Conservation (phyloP, 2,888 invertebrate genomes). For the Coelopa pilipes region DNA sequence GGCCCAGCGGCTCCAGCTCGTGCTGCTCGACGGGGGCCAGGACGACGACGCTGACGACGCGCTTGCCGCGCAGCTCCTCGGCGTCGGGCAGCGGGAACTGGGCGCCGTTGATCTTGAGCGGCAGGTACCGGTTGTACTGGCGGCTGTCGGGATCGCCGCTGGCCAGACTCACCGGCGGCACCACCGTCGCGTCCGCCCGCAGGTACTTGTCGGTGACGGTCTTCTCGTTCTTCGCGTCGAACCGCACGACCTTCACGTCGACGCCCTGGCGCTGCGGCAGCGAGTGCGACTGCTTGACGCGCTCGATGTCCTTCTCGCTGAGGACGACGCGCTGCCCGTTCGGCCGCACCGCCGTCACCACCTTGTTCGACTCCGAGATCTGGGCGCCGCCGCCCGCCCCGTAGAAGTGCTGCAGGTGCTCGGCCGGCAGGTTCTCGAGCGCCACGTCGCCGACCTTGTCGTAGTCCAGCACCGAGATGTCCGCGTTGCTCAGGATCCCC, state of each 20-base stretch:
- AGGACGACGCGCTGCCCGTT: conserved; percentile 71
- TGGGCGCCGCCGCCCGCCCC: conserved; percentile 84
- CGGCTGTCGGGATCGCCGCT: conserved; percentile 75
- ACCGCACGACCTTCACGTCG: conserved; percentile 87
- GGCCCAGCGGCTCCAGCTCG: conserved; percentile 42
- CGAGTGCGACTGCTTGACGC: conserved; percentile 59
- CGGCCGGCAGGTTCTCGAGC: conserved; percentile 83
- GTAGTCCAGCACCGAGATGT: conserved; percentile 87
- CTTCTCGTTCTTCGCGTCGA: conserved; percentile 79
- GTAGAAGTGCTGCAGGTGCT: conserved; percentile 87
- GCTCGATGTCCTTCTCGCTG: conserved; percentile 70
- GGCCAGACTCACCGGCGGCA: conserved; percentile 80
- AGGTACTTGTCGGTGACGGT: conserved; percentile 80
- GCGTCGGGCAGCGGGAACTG: conserved; percentile 86
- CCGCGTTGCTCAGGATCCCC: conserved; percentile 87
- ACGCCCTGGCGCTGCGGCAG: conserved; percentile 71
- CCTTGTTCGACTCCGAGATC: conserved; percentile 76
- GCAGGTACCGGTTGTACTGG: conserved; percentile 85
- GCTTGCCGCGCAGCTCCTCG: conserved; percentile 78
- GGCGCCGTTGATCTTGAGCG: conserved; percentile 84
- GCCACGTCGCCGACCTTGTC: conserved; percentile 89
- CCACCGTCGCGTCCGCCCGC: conserved; percentile 75
- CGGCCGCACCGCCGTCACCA: conserved; percentile 74
- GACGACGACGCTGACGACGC: conserved; percentile 86
- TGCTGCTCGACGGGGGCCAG: conserved; percentile 83